Base-by-base conservation (phyloP, 2,113 vertebrate species). In the Pelmatolapia mariae region DNA sequence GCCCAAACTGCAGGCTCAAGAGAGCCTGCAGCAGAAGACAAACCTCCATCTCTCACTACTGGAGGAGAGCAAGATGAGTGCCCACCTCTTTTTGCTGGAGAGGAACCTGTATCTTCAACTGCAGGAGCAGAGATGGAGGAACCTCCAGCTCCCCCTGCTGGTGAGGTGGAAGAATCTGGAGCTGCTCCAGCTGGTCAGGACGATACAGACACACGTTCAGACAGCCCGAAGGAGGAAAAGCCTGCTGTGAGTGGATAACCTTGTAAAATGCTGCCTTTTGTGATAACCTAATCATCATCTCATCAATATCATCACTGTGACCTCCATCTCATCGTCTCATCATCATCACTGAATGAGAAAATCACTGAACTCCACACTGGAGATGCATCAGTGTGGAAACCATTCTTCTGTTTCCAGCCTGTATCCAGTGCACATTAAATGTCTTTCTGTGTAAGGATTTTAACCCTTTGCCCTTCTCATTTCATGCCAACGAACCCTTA, bases 221-320 rank as follows among this genome's bases (percentile, higher is more conserved):
- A 81, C 66, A 92, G 88, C 87, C 88, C 83, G 1, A 90, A 95
- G 83, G 94, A 92, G 79, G 96, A 98, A 78, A 96, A 96, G 54
- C 87, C 94, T 86, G 93, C n/a, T 96, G 98, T 99, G 96, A 99
- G 98, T 96, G 61, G 10, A 80, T 36, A 10, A 31, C 11, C n/a
- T 18, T 16, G 26, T 18, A 22, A 36, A 80, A 7, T 45, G 8
- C 36, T 68, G 26, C 18, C 11, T 11, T 15, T 31, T 36, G 6
- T 73, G 38, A 26, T 73, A 26, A 26, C 11, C 66, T 68, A 63
- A 61, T 31, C 76, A 78, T 9, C 16, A 50, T 47, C 31, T 15
- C 26, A 24, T 50, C 81, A 54, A 19, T 24, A 19, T 53, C 59
- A 68, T 16, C 40, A 18, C 16, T 10, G n/a, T 33, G 12, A 45